Evolutionary conservation across 2,888 invertebrate genomes (phyloP).

Genomic region (Leistus spinibarbis): DNA sequence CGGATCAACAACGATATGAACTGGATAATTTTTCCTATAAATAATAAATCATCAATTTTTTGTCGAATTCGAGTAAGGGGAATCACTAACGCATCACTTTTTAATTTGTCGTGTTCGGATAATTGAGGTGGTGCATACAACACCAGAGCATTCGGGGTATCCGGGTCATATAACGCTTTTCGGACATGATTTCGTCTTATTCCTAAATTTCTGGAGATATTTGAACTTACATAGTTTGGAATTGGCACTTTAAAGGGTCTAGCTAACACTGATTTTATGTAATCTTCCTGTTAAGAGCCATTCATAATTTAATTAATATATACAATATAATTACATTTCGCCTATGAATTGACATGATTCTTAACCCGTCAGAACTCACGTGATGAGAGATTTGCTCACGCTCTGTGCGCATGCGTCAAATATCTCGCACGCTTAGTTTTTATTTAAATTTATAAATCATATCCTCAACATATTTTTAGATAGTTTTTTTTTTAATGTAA

Average conservation of each 20-base stretch:
- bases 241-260: constrained; percentile 94
- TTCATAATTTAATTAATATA: not conserved
- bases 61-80: not conserved
- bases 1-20: constrained; percentile 98
- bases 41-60: not conserved
- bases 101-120: constrained; percentile 86
- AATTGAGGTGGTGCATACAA: constrained; percentile 84
- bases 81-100: constrained; percentile 69
- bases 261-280: constrained; percentile 80
- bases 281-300: constrained; percentile 67
- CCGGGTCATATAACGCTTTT: constrained; percentile 88
- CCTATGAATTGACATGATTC: too few relatives aligned
- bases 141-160: constrained; percentile 89
- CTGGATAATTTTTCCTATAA: constrained; percentile 64
- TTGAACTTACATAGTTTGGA: constrained; percentile 79
- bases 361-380: too few relatives aligned
- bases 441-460: too few relatives aligned
- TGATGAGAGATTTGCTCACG: too few relatives aligned
- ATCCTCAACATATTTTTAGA: too few relatives aligned
- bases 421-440: too few relatives aligned
- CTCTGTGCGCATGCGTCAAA: too few relatives aligned
- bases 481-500: too few relatives aligned
- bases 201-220: constrained; percentile 79
- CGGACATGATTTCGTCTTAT: constrained; percentile 67
- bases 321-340: not conserved